Conservation (phyloP, 2,797 vertebrate species). For the Cercopithecus hamlyni region DNA sequence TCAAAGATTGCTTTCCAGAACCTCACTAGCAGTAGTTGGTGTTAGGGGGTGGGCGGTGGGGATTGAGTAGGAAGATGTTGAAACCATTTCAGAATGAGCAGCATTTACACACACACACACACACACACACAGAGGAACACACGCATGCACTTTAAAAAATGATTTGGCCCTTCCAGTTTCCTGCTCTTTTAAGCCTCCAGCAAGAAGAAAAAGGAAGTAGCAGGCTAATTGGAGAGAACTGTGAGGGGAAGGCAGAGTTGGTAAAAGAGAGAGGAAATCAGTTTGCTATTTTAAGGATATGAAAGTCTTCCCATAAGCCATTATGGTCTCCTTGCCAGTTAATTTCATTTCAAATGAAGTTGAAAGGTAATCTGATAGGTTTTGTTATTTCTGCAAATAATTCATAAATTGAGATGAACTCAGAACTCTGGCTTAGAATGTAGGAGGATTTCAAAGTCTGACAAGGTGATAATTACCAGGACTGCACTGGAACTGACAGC, state of each 20-base stretch:
- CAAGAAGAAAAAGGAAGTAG: neutral
- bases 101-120: accelerated
- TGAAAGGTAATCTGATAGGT: constrained; percentile 61
- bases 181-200: neutral
- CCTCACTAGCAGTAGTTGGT: neutral
- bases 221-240: neutral
- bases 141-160: neutral
- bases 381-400: constrained; percentile 70
- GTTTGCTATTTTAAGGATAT: constrained; percentile 53
- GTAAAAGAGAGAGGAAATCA: neutral
- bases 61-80: neutral
- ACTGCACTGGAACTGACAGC: neutral
- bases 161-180: neutral
- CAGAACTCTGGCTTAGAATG: neutral
- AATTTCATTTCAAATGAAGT: constrained; percentile 44
- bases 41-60: neutral
- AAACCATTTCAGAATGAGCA: neutral
- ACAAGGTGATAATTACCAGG: constrained; percentile 14
- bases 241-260: neutral
- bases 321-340: constrained; percentile 51
- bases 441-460: constrained; percentile 54
- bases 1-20: neutral
- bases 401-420: constrained; percentile 52
- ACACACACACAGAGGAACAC: neutral
- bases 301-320: constrained; percentile 26